A percentile compares a stretch with the other conserved stretches of the same genome.
Conservation (phyloP, 2,888 invertebrate species). For the Macrophya alboannulata region DNA sequence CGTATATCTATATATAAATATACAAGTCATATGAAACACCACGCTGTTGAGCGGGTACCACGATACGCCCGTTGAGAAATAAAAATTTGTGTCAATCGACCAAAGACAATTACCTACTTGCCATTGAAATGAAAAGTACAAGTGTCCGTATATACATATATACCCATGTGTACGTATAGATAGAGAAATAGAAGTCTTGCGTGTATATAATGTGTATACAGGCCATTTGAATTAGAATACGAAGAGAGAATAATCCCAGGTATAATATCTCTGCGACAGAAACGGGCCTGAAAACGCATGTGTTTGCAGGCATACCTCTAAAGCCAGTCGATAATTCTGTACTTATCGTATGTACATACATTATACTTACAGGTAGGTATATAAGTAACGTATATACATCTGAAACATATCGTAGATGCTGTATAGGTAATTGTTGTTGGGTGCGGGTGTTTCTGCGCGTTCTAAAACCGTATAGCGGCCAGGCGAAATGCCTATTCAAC, state of each 20-base stretch:
- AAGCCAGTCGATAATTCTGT: too few relatives aligned
- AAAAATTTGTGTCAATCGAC: conserved; percentile 48
- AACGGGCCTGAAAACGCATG: background rate
- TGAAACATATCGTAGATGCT: background rate
- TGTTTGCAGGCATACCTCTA: too few relatives aligned
- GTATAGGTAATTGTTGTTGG: background rate
- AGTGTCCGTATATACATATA: conserved; percentile 2
- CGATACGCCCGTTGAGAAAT: background rate
- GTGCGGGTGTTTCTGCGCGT: conserved; percentile 25
- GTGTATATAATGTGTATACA: background rate
- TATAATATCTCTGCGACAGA: background rate
- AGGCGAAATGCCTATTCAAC: conserved; percentile 7
- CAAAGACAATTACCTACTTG: conserved; percentile 17
- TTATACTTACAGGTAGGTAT: background rate
- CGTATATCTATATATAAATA: background rate
- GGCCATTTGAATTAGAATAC: background rate
- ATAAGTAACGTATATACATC: background rate
- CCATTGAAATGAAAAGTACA: conserved; percentile 34
- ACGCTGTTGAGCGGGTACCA: background rate
- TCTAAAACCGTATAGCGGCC: background rate
- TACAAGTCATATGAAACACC: background rate
- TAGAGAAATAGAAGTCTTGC: background rate
- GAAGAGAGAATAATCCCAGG: background rate
- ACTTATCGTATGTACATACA: background rate
- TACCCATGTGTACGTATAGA: background rate